phyloP scores from a whole-genome alignment of 2,888 invertebrate genomes.

The Drosophila koepferae region DNA sequence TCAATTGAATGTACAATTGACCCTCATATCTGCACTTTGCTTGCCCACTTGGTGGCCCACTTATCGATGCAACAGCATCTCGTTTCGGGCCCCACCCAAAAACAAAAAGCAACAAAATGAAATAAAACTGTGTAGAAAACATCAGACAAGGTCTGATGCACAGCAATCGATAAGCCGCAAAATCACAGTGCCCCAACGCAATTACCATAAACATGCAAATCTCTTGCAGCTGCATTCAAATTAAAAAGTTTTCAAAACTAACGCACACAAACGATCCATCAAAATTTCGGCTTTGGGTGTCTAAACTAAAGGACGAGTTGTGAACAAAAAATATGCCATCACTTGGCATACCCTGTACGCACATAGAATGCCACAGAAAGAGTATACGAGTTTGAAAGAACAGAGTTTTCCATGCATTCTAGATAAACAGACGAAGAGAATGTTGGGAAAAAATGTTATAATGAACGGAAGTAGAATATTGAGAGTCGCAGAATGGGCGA shows the following conservation, averaged over 20 bases:
- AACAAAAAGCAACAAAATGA: slow-evolving; percentile 2
- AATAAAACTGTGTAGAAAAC: slow-evolving; percentile 1
- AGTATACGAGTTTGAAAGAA: no score
- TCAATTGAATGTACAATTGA: slow-evolving; percentile 61
- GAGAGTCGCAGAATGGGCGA: no score
- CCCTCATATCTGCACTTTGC: slow-evolving; percentile 69
- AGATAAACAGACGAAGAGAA: no score
- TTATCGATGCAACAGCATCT: slow-evolving; percentile 49
- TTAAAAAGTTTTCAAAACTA: slow-evolving; percentile 57
- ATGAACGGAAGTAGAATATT: no score
- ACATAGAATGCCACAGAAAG: not conserved
- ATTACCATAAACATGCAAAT: slow-evolving; percentile 66
- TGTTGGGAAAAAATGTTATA: no score
- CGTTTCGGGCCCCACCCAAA: slow-evolving; percentile 26
- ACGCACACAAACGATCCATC: slow-evolving; percentile 53
- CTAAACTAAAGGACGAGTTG: slow-evolving; percentile 7
- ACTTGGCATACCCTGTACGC: slow-evolving; percentile 5
- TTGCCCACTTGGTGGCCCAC: slow-evolving; percentile 28
- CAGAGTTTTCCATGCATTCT: no score
- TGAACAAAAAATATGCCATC: slow-evolving; percentile 16
- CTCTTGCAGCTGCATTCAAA: slow-evolving; percentile 51
- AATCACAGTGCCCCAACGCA: slow-evolving; percentile 35
- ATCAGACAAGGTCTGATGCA: slow-evolving; percentile 44
- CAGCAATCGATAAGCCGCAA: slow-evolving; percentile 48
- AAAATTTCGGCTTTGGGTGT: slow-evolving; percentile 2